Evolutionary conservation across 2,888 invertebrate genomes (phyloP), one percentile per base, ranked within the genome.

Genomic region (Gymnoscelis rufifasciata): DNA sequence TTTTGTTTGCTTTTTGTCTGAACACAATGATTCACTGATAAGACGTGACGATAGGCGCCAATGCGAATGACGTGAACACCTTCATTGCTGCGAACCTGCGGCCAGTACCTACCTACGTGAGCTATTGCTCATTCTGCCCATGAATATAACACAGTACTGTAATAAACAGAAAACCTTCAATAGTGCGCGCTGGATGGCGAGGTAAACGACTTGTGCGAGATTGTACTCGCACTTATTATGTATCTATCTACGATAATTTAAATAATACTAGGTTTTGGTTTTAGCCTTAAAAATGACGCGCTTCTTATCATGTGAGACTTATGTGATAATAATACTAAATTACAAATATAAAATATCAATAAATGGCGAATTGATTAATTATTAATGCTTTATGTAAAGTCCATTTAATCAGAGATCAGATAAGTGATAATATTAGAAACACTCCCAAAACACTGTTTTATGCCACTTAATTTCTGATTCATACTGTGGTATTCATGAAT

Each of bases 11-110:
- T 15, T 48, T 52, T 43, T 43, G 43, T 42, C 44, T 35, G 51
- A 49, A 51, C 15, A 38, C 53, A 53, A 54, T 72, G 72, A 72
- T 52, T 72, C 71, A 73, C 55, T 64, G 73, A 73, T 73, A 71
- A 70, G 60, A 57, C 59, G 49, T 59, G 62, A 67, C 45, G 50
- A 45, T 41, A 31, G 37, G 37, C 27, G 15, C 11, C 60, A 58
- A 45, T 47, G 38, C 39, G 47, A 47, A 47, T 58, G 60, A 62
- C 53, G 56, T 57, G 51, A 46, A n/a, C 27, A 50, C 15, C 30
- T 11, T 35, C 30, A 41, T 30, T 15, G 26, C 41, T 49, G 31
- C 43, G 35, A 43, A 38, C 41, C 15, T 24, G 12, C 12, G 23
- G 6, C 7, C n/a, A 8, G 6, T 33, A 42, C 30, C 3, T 3